Evolutionary conservation across 1,140 invertebrate species (phyloP).

Genomic region (Drosophila leontia): DNA sequence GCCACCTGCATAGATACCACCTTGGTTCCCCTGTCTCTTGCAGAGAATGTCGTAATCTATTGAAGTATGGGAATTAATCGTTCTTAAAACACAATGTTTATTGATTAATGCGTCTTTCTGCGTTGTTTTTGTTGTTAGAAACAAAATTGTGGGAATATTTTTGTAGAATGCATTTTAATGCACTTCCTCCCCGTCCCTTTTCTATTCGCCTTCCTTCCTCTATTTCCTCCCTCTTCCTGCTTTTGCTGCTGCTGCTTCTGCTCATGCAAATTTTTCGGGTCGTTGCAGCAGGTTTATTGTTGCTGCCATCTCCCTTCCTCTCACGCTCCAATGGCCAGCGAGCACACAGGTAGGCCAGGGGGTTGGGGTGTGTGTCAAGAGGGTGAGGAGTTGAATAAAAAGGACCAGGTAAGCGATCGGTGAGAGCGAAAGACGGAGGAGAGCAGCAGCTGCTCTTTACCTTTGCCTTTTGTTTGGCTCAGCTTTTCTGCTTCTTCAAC

Average conservation of each 20-base stretch:
- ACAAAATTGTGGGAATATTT: constrained; percentile 7
- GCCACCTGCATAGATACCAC: background rate
- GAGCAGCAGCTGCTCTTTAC: constrained; percentile 36
- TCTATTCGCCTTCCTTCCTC: background rate
- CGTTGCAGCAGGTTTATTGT: constrained; percentile 45
- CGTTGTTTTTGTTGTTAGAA: background rate
- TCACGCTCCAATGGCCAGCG: constrained; percentile 4
- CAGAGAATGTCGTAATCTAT: constrained; percentile 1
- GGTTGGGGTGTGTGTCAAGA: background rate
- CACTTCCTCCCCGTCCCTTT: constrained; percentile 8
- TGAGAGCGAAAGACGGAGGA: constrained; percentile 16
- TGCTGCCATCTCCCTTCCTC: constrained; percentile 22
- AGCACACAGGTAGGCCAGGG: constrained; percentile 17
- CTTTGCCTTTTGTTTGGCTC: constrained; percentile 48
- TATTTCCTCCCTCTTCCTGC: constrained; percentile 10
- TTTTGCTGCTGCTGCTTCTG: background rate
- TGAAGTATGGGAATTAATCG: background rate
- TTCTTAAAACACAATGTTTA: background rate
- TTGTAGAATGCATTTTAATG: constrained; percentile 20
- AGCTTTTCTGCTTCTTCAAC: constrained; percentile 36
- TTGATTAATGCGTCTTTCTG: background rate
- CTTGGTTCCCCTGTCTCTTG: background rate
- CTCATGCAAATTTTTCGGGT: constrained; percentile 44
- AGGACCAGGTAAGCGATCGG: constrained; percentile 46
- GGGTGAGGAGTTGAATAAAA: constrained; percentile 13